These are phyloP conservation scores for Teleogryllus occipitalis DNA, from an alignment of 1,140 invertebrate species.

Conservation along the genomic window DNA sequence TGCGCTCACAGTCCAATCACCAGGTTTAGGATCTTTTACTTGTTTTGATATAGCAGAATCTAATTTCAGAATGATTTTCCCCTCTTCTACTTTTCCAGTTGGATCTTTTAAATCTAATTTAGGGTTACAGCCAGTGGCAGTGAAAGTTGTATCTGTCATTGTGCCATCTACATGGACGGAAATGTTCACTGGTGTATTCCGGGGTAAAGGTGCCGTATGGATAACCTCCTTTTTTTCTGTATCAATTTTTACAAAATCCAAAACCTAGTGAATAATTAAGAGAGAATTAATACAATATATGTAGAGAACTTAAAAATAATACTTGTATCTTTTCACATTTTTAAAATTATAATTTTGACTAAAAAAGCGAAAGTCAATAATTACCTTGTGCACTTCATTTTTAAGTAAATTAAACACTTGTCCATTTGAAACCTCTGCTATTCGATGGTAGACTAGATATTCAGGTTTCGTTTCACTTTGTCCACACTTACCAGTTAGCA, in stretches of 20 bases:
- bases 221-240: neutral
- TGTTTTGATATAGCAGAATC: neutral
- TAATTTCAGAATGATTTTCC: neutral
- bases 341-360: too few relatives aligned
- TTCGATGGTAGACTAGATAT: neutral
- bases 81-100: neutral
- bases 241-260: neutral
- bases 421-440: neutral
- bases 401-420: neutral
- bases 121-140: neutral
- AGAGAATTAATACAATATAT: neutral
- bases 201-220: neutral
- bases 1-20: neutral
- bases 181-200: neutral
- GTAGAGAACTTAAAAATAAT: neutral
- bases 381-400: neutral
- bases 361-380: too few relatives aligned
- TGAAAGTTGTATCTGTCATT: neutral
- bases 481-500: neutral
- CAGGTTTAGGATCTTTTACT: neutral
- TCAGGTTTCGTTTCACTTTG: neutral
- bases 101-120: neutral
- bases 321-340: too few relatives aligned
- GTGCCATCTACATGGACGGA: neutral
- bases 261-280: neutral